These are phyloP conservation scores for Hypocryptadius cinnamomeus DNA, from an alignment of 2,113 vertebrate species.

Conservation along the genomic window DNA sequence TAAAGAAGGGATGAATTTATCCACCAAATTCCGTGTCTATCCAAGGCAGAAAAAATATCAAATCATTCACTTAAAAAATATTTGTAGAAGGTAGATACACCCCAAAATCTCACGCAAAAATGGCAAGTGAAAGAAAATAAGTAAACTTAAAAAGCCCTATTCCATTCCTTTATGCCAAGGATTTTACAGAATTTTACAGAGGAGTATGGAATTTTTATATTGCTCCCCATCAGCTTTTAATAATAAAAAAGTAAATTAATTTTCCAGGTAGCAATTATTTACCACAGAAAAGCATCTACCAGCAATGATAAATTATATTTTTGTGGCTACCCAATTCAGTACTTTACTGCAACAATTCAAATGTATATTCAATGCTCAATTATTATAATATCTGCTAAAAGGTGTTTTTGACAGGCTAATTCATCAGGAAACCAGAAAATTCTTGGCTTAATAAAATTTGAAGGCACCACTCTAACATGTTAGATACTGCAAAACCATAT, in stretches of 20 bases:
- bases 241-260: background rate
- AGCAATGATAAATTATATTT: background rate
- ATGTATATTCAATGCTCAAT: constrained; percentile 17
- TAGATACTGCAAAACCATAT: background rate
- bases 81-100: background rate
- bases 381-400: constrained; percentile 27
- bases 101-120: background rate
- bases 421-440: constrained; percentile 29
- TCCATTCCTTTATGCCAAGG: background rate
- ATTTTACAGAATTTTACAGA: background rate
- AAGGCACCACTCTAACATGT: background rate
- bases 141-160: background rate
- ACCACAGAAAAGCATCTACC: background rate
- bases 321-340: background rate
- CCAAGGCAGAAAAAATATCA: background rate
- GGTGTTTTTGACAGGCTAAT: constrained; percentile 15
- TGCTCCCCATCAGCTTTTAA: background rate
- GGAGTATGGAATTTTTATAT: background rate
- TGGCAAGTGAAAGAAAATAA: background rate
- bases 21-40: background rate
- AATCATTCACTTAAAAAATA: background rate
- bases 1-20: background rate
- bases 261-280: constrained; percentile 5
- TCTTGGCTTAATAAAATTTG: constrained; percentile 36
- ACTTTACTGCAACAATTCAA: background rate